Base-by-base conservation (phyloP, 2,888 invertebrate species). In the Epinotia brunnichana region DNA sequence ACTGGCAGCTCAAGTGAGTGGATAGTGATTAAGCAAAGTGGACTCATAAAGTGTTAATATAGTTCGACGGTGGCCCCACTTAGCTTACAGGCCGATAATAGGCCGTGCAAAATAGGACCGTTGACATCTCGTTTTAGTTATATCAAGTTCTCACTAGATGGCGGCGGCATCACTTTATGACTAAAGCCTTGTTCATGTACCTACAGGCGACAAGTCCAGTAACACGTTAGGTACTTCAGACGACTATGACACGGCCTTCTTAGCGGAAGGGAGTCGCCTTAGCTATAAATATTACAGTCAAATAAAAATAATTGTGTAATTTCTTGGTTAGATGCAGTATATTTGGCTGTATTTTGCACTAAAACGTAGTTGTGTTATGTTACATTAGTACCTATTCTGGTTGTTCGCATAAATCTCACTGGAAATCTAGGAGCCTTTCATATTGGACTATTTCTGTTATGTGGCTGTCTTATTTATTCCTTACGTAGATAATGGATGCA, bases 11-110 rank as follows among this genome's bases (percentile, higher is more conserved):
- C 24, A 83, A 82, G 83, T 83, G 83, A 83, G 79, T 77, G 80
- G 76, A 56, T 68, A 77, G 73, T 76, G 79, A 82, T 86, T 86
- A 85, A 80, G 75, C 75, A 73, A 82, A 85, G 78, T 82, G 80
- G 81, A 77, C 80, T 80, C 78, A 77, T 78, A 80, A 77, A 79
- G 79, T 79, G 79, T 81, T 82, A 81, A 81, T 83, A 80, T 77
- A 77, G 77, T 74, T 69, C 70, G 75, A 59, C 39, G 70, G 63
- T 57, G 66, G 66, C 74, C 76, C 75, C 69, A 59, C 75, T 78
- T 76, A 77, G 77, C 76, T 79, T 78, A 79, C 76, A 76, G 77
- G 77, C 75, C 79, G 79, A 82, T 80, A 81, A 83, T 77, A 19
- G 54, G 15, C 19, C 39, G 21, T n/a, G 39, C 66, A 54, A 44